Conservation (phyloP, 2,797 vertebrate species). For the Galago senegalensis region DNA sequence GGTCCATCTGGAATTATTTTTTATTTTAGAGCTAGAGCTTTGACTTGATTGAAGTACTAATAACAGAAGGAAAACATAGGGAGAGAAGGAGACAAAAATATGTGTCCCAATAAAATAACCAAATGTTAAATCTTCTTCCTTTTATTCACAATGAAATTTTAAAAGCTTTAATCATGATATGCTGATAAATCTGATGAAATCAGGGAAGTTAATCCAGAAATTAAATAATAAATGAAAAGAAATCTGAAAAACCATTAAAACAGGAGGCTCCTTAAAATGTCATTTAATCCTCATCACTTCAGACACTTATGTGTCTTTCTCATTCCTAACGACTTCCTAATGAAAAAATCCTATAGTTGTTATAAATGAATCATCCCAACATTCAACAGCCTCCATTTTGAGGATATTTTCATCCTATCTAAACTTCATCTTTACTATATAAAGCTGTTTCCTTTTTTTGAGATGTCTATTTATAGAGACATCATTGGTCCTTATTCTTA, state of each 20-base stretch:
- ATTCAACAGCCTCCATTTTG: neutral
- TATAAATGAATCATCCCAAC: constrained; percentile 39
- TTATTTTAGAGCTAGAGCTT: constrained; percentile 50
- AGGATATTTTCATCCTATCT: constrained; percentile 33
- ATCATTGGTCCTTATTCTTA: constrained; percentile 15
- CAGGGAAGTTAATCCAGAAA: constrained; percentile 62
- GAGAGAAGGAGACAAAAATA: constrained; percentile 31
- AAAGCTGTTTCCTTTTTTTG: constrained; percentile 35
- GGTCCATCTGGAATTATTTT: constrained; percentile 36
- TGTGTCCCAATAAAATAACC: constrained; percentile 12
- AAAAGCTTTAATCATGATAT: constrained; percentile 51
- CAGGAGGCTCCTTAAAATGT: constrained; percentile 26
- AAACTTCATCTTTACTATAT: constrained; percentile 21
- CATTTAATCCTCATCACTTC: constrained; percentile 8
- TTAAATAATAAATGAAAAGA: constrained; percentile 73
- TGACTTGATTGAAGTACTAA: constrained; percentile 32
- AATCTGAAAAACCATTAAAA: constrained; percentile 52
- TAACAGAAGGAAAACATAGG: constrained; percentile 58
- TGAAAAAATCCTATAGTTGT: neutral
- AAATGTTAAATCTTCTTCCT: constrained; percentile 8
- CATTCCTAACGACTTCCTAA: constrained; percentile 31
- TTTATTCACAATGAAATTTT: constrained; percentile 46
- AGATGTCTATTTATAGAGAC: constrained; percentile 22
- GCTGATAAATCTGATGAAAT: constrained; percentile 66
- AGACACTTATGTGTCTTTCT: neutral